Conservation (phyloP, 2,888 invertebrate species). For the Carpatolechia fugitivella region DNA sequence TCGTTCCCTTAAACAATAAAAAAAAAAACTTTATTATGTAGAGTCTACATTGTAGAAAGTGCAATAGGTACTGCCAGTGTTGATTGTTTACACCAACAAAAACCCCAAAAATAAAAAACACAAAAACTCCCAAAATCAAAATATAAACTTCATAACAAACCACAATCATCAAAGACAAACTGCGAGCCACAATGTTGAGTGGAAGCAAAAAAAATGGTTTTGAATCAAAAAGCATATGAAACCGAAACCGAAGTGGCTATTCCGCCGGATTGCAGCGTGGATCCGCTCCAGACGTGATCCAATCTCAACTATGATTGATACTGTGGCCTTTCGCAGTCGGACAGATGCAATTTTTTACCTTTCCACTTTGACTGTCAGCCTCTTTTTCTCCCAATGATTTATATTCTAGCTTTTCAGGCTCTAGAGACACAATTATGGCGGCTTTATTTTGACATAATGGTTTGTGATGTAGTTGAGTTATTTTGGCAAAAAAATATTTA, state of each 20-base stretch:
- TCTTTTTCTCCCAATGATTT: constrained; percentile 14
- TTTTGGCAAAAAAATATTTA: no score
- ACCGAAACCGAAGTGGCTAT: constrained; percentile 2
- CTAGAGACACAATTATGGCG: constrained; percentile 3
- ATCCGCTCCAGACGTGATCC: constrained; percentile 17
- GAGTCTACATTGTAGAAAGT: no score
- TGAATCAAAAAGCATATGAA: not conserved
- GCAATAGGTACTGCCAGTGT: no score
- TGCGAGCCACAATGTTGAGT: no score
- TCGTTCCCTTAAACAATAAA: no score
- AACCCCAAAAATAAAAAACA: no score
- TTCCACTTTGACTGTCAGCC: constrained; percentile 15
- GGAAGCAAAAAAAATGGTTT: not conserved
- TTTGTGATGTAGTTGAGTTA: not conserved
- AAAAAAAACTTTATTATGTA: no score
- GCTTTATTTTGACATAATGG: not conserved
- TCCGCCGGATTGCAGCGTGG: not conserved
- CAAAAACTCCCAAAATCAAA: no score
- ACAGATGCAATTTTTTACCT: constrained; percentile 21
- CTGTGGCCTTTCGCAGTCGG: constrained; percentile 3
- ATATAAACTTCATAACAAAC: no score
- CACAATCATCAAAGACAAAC: no score
- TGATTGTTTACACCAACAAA: no score
- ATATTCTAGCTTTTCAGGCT: constrained; percentile 8
- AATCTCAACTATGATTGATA: constrained; percentile 21